A percentile compares a stretch with the other conserved stretches of the same genome.
phyloP scores from a whole-genome alignment of 2,888 invertebrate species.

The Acronicta psi region DNA sequence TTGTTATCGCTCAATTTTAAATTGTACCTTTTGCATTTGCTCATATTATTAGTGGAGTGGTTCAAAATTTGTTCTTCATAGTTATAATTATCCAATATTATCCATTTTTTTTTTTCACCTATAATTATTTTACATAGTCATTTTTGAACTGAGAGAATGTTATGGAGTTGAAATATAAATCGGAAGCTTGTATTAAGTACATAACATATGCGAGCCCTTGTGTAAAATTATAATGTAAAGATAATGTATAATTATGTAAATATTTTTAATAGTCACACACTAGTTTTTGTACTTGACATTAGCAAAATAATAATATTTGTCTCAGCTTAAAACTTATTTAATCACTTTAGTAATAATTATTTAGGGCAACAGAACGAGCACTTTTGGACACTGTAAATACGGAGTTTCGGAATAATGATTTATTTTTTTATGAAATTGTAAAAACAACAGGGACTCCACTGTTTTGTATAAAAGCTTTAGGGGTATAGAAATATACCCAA shows the following conservation, averaged over 20 bases:
- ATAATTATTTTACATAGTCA: slow-evolving; percentile 52
- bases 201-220: slow-evolving; percentile 55
- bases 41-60: slow-evolving; percentile 62
- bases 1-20: slow-evolving; percentile 68
- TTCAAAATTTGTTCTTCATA: slow-evolving; percentile 29
- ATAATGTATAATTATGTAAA: slow-evolving; percentile 78
- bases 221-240: slow-evolving; percentile 69
- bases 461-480: slow-evolving; percentile 70
- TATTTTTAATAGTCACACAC: slow-evolving; percentile 71
- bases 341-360: slow-evolving; percentile 54
- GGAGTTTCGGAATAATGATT: slow-evolving; percentile 70
- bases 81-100: slow-evolving; percentile 43
- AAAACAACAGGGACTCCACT: slow-evolving; percentile 66
- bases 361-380: slow-evolving; percentile 55
- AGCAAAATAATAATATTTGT: slow-evolving; percentile 59
- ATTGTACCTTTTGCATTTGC: slow-evolving; percentile 81
- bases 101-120: slow-evolving; percentile 44
- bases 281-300: slow-evolving; percentile 80
- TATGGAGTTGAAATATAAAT: slow-evolving; percentile 53
- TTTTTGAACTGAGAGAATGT: slow-evolving; percentile 65
- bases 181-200: slow-evolving; percentile 48
- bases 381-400: slow-evolving; percentile 75
- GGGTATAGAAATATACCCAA: slow-evolving; percentile 62
- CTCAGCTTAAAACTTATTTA: slow-evolving; percentile 64
- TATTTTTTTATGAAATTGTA: slow-evolving; percentile 84